These are phyloP conservation scores for Thysanoteuthis rhombus DNA, from an alignment of 2,888 invertebrate genomes.

Conservation along the genomic window DNA sequence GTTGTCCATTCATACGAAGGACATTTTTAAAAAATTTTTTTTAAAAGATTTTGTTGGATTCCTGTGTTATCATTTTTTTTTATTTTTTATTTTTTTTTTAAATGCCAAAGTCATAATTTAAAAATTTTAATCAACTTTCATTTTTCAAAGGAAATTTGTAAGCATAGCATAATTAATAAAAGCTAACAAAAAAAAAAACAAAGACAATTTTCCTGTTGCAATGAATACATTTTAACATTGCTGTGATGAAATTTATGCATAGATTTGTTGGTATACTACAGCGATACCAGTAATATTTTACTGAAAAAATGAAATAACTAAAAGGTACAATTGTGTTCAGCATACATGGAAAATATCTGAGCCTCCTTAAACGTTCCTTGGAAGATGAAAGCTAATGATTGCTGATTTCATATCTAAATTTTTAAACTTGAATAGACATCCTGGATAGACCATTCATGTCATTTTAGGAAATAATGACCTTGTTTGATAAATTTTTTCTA, in stretches of 20 bases:
- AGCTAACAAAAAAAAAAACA: neutral
- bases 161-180: neutral
- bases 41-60: neutral
- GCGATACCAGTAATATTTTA: neutral
- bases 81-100: neutral
- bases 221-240: neutral
- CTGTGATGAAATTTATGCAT: neutral
- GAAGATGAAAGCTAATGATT: neutral
- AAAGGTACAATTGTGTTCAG: neutral
- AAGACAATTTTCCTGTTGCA: neutral
- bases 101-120: neutral
- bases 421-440: neutral
- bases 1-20: neutral
- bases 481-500: constrained; percentile 12
- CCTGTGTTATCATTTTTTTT: neutral
- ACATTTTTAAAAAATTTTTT: too few species aligned
- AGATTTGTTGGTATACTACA: constrained; percentile 12
- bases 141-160: neutral
- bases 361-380: neutral
- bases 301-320: neutral
- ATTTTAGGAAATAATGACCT: neutral
- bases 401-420: neutral
- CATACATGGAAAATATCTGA: neutral
- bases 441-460: neutral
- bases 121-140: neutral